Conservation (phyloP, 2,113 vertebrate species). For the Rhynchopsitta pachyrhyncha region DNA sequence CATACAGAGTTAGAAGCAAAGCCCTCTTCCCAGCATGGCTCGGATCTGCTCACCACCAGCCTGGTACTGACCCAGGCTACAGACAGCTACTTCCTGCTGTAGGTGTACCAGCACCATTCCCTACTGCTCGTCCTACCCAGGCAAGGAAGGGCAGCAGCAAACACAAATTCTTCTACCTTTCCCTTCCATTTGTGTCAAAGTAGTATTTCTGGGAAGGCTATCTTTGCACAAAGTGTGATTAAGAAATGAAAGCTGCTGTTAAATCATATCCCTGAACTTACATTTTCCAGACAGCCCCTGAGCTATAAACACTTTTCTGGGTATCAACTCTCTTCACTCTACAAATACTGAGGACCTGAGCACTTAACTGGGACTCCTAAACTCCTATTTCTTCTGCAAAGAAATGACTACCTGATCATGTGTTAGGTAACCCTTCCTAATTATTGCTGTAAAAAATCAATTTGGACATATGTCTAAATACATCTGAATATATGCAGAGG, state of each 20-base stretch:
- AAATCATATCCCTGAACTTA: not conserved
- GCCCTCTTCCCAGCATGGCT: not conserved
- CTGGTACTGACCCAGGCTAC: not conserved
- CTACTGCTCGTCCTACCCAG: not conserved
- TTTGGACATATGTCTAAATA: not conserved
- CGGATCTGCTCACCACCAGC: not conserved
- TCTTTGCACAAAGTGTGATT: not conserved
- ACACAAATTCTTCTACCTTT: not conserved
- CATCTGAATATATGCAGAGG: not conserved
- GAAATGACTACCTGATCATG: not conserved
- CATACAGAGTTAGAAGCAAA: not conserved
- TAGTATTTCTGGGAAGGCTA: not conserved
- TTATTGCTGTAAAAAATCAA: not conserved
- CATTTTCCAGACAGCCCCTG: not conserved
- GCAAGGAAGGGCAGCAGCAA: not conserved
- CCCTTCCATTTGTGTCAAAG: not conserved
- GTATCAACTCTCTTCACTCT: not conserved
- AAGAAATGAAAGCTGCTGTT: not conserved
- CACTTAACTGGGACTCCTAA: not conserved
- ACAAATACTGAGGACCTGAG: not conserved
- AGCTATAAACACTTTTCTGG: not conserved
- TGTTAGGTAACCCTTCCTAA: not conserved
- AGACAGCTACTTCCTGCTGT: not conserved
- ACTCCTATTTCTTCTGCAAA: not conserved
- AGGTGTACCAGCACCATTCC: not conserved